Base-by-base conservation (phyloP, 2,888 invertebrate species). In the Tenthredo amoena region DNA sequence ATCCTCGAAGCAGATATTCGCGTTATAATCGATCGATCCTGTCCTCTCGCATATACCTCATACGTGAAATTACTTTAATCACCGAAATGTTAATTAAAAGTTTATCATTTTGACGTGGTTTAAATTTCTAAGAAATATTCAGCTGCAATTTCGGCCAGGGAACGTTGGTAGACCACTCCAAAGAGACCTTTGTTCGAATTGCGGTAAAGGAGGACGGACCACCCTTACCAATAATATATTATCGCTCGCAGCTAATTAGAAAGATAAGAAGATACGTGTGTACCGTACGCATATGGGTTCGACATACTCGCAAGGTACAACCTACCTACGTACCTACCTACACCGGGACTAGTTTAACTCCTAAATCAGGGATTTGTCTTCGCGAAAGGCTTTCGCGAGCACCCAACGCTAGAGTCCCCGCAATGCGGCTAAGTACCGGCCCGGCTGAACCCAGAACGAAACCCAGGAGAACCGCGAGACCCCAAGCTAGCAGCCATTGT, bases 341-440 rank as follows among this genome's bases (percentile, higher is more conserved):
- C 37, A 62, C 62, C 62, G 62, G 58, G 58, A 81, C 58, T 81
- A 81, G 81, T 62, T 81, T 58, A 81, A 81, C 81, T 81, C 68
- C 88, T 90, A 91, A 90, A 91, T 91, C 90, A 90, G 87, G 89
- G 89, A 91, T 91, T 91, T 88, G 86, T 68, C 76, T 85, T 84
- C 85, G 84, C 84, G 68, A 85, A 86, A 85, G 65, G 74, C 55
- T 85, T 81, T 74, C 81, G 71, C 86, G 72, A 81, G 72, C 79
- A 72, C 31, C 79, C 55, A 89, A 87, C 79, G 81, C 40, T 40
- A 26, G 84, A 89, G 88, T 87, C 89, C 89, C 91, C 89, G 91
- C 91, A 92, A 89, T 91, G 92, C 91, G 91, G 90, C 89, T 91
- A 91, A 92, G 90, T 90, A 91, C 43, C 40, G 88, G 87, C 90